A percentile compares a stretch with the other conserved stretches of the same genome.
Evolutionary conservation across 2,888 invertebrate species (phyloP).

Genomic region (Tenthredo livida): DNA sequence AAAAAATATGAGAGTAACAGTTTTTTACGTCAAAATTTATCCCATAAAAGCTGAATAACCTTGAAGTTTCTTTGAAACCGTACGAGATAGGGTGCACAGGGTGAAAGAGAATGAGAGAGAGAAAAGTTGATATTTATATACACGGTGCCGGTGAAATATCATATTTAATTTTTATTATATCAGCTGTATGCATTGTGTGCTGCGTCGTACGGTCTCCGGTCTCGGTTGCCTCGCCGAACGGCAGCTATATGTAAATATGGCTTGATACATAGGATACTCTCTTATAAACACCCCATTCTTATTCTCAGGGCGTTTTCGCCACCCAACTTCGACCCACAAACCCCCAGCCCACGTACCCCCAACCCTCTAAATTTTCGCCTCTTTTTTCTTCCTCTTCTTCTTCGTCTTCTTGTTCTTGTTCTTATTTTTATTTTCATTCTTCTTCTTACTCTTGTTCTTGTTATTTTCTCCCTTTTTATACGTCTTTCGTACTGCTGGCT

Average conservation of each 20-base stretch:
- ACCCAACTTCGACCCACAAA: constrained; percentile 59
- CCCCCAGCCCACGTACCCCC: not conserved
- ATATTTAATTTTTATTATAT: constrained; percentile 78
- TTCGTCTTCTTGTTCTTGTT: constrained; percentile 54
- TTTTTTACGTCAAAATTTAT: constrained; percentile 50
- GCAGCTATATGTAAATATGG: constrained; percentile 77
- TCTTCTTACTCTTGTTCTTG: not conserved
- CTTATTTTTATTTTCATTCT: constrained; percentile 47
- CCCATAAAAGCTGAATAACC: constrained; percentile 60
- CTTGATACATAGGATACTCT: constrained; percentile 78
- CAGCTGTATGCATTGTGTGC: constrained; percentile 66
- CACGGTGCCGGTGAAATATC: constrained; percentile 68
- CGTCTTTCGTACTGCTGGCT: not conserved
- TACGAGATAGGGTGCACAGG: constrained; percentile 49
- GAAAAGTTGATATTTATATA: constrained; percentile 71
- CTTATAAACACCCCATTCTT: constrained; percentile 79
- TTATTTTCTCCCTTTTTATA: not conserved
- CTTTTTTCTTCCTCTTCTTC: constrained; percentile 25
- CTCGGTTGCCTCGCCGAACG: constrained; percentile 62
- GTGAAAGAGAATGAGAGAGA: not conserved
- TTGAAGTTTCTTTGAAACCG: constrained; percentile 56
- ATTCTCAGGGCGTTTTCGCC: constrained; percentile 75
- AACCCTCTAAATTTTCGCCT: constrained; percentile 10
- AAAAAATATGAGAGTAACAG: constrained; percentile 25
- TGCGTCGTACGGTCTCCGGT: constrained; percentile 35